Base-by-base conservation (phyloP, 2,113 vertebrate species). In the Peromyscus californicus region DNA sequence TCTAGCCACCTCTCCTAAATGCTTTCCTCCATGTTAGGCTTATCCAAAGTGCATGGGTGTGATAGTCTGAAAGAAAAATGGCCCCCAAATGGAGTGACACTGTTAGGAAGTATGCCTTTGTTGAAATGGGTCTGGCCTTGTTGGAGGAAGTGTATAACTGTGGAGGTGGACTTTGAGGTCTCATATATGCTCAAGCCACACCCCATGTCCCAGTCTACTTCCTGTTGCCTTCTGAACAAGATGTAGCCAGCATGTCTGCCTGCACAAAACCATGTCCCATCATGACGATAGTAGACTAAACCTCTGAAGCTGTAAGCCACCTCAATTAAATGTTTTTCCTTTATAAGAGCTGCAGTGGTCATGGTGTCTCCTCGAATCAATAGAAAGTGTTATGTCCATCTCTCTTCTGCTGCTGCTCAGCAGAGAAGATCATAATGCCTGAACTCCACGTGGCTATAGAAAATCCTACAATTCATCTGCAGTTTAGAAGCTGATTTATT, bases 401-500 rank as follows among this genome's bases (percentile, higher is more conserved):
- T 75, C 19, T 93, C 26, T 96, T 2, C 42, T n/a, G 24, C 57
- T 93, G 75, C n/a, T 42, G 24, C n/a, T 78, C 21, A n/a, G 59
- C 51, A 61, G 63, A 91, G 61, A 93, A 82, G 3, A 22, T 63
- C 57, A n/a, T 93, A 76, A 69, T 67, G 6, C 4, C 48, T 70
- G 12, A 75, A 88, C 4, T 42, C 13, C 70, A 75, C 83, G 95
- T 88, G 19, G 22, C 75, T 59, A 51, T 11, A 67, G 48, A 48
- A 96, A 89, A 92, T 21, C 74, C 74, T 72, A 0, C 76, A 22
- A 11, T 54, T 74, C 29, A 69, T 19, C 94, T 91, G 15, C 19
- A 89, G 51, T 86, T 93, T 95, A 72, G 36, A 91, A 89, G 70
- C 7, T 21, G 89, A 33, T 11, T 74, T 48, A 65, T 74, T 89